Percentiles rank a stretch among this genome's conserved stretches.
These are phyloP conservation scores for Drosophila ogumai DNA, from an alignment of 1,140 invertebrate species.

Conservation along the genomic window DNA sequence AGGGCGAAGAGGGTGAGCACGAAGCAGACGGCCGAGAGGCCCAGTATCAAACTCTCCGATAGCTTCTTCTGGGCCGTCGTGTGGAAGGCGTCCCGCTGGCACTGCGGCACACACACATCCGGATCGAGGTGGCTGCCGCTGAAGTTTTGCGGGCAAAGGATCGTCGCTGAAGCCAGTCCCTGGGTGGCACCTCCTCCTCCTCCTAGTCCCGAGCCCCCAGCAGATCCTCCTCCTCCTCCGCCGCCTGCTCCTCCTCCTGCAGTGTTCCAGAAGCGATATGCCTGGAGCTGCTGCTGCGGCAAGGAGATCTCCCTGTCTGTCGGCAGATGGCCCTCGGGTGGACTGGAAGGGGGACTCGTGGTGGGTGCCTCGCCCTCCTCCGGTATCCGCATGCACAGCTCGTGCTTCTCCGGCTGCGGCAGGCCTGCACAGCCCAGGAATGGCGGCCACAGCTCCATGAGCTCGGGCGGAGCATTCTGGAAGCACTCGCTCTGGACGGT, in stretches of 20 bases:
- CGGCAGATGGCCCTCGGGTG: neutral
- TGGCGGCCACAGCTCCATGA: conserved; percentile 90
- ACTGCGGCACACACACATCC: conserved; percentile 87
- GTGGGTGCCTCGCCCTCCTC: conserved; percentile 46
- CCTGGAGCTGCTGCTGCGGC: conserved; percentile 41
- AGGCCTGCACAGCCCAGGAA: conserved; percentile 90
- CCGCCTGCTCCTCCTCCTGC: neutral
- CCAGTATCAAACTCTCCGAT: conserved; percentile 92
- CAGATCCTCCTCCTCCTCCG: conserved; percentile 5
- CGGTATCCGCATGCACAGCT: conserved; percentile 87
- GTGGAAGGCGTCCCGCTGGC: conserved; percentile 90
- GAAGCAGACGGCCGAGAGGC: conserved; percentile 94
- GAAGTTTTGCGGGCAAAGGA: conserved; percentile 80
- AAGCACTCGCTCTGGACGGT: conserved; percentile 91
- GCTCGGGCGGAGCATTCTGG: conserved; percentile 86
- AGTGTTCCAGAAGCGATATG: conserved; percentile 73
- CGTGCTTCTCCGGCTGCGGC: conserved; percentile 86
- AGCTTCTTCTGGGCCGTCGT: conserved; percentile 90
- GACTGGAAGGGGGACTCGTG: neutral
- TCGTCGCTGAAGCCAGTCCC: neutral
- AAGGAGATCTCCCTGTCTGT: neutral
- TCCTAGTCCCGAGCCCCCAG: neutral
- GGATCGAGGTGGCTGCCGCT: conserved; percentile 67
- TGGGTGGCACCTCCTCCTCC: neutral
- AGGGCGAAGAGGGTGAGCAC: conserved; percentile 94